Percentiles rank a stretch among this genome's conserved stretches.
phyloP scores from a whole-genome alignment of 1,140 invertebrate genomes.

The Cephus cinctus region DNA sequence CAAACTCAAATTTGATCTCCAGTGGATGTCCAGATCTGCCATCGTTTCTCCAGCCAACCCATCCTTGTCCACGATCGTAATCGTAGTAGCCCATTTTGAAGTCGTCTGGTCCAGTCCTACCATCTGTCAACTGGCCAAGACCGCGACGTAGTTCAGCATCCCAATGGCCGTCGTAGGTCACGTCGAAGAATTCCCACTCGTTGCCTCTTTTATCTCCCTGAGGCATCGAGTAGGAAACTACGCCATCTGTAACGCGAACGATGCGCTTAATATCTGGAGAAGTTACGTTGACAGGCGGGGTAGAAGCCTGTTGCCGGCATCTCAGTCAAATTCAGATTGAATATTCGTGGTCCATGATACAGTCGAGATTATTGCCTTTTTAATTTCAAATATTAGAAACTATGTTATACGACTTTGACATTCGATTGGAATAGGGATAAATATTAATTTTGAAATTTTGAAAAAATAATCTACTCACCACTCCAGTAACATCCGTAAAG shows the following conservation, averaged over 20 bases:
- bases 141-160: constrained; percentile 64
- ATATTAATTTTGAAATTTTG: too few species aligned
- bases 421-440: background rate
- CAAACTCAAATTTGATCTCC: constrained; percentile 84
- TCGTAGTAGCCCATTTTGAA: constrained; percentile 68
- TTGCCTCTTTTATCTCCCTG: constrained; percentile 73
- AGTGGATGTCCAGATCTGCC: constrained; percentile 64
- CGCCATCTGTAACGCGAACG: constrained; percentile 64
- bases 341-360: background rate
- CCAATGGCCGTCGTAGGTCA: constrained; percentile 76
- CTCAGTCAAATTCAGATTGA: background rate
- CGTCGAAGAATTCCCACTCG: constrained; percentile 75
- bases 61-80: constrained; percentile 65
- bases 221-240: constrained; percentile 79
- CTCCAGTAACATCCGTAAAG: constrained; percentile 73
- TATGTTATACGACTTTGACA: background rate
- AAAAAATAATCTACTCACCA: constrained; percentile 59
- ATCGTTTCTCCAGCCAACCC: constrained; percentile 93
- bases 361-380: background rate
- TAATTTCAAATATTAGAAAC: background rate
- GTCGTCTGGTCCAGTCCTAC: constrained; percentile 67
- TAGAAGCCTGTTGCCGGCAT: too few species aligned
- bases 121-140: constrained; percentile 73
- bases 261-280: constrained; percentile 3
- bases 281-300: background rate